These are phyloP conservation scores for Clinocottus analis DNA, from an alignment of 2,113 vertebrate species.

Conservation along the genomic window DNA sequence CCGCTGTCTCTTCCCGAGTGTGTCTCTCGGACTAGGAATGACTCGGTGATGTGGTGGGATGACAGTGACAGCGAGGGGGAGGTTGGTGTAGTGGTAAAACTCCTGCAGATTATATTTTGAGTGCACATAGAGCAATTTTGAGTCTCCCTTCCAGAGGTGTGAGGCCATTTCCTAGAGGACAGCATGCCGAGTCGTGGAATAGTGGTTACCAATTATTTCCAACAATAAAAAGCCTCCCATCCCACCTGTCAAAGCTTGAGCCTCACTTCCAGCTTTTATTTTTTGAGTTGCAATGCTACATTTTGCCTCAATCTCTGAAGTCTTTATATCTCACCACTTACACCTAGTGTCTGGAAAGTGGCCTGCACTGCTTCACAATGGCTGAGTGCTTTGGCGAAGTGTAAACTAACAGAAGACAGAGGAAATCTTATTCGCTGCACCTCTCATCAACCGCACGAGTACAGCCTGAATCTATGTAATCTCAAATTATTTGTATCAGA, in stretches of 20 bases:
- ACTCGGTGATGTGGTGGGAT: slow-evolving; percentile 23
- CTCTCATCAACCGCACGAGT: slow-evolving; percentile 37
- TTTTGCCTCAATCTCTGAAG: slow-evolving; percentile 22
- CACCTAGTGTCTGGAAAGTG: slow-evolving; percentile 27
- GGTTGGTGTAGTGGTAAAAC: slow-evolving; percentile 36
- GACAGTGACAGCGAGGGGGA: slow-evolving; percentile 24
- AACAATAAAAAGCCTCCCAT: slow-evolving; percentile 37
- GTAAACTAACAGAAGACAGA: slow-evolving; percentile 36
- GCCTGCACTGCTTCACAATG: slow-evolving; percentile 17
- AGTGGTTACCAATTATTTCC: slow-evolving; percentile 44
- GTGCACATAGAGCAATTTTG: slow-evolving; percentile 24
- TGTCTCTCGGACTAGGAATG: slow-evolving; percentile 52
- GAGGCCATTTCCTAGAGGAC: slow-evolving; percentile 20
- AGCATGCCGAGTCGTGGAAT: slow-evolving; percentile 7
- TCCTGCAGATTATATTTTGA: slow-evolving; percentile 29
- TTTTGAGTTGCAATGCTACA: slow-evolving; percentile 33
- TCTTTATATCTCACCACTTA: slow-evolving; percentile 32
- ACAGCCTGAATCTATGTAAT: slow-evolving; percentile 25
- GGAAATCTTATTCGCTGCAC: slow-evolving; percentile 38
- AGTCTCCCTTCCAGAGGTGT: slow-evolving; percentile 17
- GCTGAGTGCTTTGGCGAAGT: slow-evolving; percentile 36
- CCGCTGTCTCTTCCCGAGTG: slow-evolving; percentile 56
- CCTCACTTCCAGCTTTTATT: slow-evolving; percentile 34
- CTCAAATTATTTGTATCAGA: slow-evolving; percentile 39
- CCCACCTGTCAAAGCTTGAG: slow-evolving; percentile 18